These are phyloP conservation scores for Elymnias hypermnestra DNA, from an alignment of 1,140 invertebrate genomes.

Conservation along the genomic window DNA sequence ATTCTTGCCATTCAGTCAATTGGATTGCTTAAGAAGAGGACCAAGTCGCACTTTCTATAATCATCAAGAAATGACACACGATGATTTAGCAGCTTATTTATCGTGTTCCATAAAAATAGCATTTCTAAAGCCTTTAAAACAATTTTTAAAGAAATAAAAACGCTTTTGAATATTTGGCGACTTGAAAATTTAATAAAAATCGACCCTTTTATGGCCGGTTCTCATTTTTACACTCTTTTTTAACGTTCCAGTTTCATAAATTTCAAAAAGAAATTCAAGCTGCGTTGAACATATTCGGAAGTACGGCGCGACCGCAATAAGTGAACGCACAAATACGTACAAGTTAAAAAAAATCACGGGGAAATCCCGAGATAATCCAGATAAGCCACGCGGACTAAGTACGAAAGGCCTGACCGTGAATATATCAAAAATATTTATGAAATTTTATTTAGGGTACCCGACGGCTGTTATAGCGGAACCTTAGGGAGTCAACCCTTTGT, in stretches of 20 bases:
- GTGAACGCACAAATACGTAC: constrained; percentile 53
- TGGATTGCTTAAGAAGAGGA: too few species aligned
- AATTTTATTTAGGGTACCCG: constrained; percentile 52
- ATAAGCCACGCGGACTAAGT: constrained; percentile 67
- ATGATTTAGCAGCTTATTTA: too few species aligned
- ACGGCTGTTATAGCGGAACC: constrained; percentile 31
- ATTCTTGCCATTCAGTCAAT: too few species aligned
- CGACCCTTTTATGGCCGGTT: constrained; percentile 24
- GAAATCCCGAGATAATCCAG: constrained; percentile 62
- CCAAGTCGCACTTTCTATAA: too few species aligned
- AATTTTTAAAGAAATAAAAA: too few species aligned
- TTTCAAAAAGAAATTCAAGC: constrained; percentile 14
- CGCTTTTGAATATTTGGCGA: constrained; percentile 26
- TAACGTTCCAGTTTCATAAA: constrained; percentile 23
- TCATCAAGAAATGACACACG: too few species aligned
- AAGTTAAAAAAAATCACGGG: constrained; percentile 53
- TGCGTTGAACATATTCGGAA: constrained; percentile 47
- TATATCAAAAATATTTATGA: constrained; percentile 66
- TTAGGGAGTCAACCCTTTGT: constrained; percentile 32
- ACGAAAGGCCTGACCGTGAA: constrained; percentile 68
- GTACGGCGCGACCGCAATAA: constrained; percentile 42
- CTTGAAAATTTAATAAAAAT: constrained; percentile 57
- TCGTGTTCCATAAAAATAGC: too few species aligned
- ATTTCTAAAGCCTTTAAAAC: too few species aligned
- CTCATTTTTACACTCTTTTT: constrained; percentile 35